These are phyloP conservation scores for Stomatorhinus ivindoensis DNA, from an alignment of 2,113 vertebrate genomes.

Conservation along the genomic window DNA sequence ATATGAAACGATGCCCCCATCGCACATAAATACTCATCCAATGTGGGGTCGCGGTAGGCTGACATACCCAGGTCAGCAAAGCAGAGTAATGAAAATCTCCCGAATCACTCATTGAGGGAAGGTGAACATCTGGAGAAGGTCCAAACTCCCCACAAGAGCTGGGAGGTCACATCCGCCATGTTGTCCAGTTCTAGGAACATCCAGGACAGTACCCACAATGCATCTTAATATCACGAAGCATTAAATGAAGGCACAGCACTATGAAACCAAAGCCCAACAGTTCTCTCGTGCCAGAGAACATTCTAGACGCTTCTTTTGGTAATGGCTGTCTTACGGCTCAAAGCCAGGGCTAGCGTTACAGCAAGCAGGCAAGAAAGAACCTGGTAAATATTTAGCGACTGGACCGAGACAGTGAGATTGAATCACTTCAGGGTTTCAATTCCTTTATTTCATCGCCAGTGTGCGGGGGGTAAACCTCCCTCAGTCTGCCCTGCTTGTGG, in stretches of 20 bases:
- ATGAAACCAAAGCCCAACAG: neutral
- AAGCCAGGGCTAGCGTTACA: neutral
- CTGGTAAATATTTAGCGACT: neutral
- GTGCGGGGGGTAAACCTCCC: neutral
- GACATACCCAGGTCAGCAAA: neutral
- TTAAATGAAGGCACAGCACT: neutral
- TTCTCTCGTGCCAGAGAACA: neutral
- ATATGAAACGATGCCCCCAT: neutral
- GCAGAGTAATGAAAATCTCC: neutral
- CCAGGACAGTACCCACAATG: neutral
- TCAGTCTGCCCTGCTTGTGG: neutral
- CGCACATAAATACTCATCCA: neutral
- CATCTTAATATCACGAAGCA: neutral
- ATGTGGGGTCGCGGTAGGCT: neutral
- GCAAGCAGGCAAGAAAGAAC: neutral
- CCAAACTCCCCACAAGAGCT: neutral
- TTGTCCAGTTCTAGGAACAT: neutral
- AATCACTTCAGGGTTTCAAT: neutral
- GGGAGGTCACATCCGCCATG: neutral
- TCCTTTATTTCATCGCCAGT: neutral
- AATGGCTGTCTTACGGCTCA: neutral
- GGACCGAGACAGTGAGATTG: neutral
- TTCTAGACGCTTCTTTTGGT: neutral
- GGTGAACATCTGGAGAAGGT: neutral
- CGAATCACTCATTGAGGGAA: neutral